phyloP scores from a whole-genome alignment of 2,113 vertebrate species.

The Podilymbus podiceps region DNA sequence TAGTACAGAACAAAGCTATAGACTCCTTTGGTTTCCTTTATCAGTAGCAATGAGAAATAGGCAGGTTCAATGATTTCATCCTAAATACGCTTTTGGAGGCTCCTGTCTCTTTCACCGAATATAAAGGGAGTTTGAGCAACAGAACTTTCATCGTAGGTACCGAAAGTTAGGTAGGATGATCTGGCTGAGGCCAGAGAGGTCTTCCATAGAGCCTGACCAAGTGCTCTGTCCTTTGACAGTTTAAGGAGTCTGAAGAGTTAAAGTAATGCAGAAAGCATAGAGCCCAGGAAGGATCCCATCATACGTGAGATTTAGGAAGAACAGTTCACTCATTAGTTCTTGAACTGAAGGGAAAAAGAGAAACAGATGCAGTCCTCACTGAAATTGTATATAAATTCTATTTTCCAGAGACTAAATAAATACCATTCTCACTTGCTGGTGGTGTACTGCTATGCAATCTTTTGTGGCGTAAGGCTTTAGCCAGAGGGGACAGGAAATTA shows the following conservation, averaged over 20 bases:
- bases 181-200: not conserved
- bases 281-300: not conserved
- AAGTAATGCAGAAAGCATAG: not conserved
- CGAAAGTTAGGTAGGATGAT: not conserved
- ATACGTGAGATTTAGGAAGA: not conserved
- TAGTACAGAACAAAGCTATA: not conserved
- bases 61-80: not conserved
- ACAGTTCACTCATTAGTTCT: not conserved
- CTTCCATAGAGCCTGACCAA: not conserved
- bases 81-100: not conserved
- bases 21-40: not conserved
- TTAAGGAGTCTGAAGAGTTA: not conserved
- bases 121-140: not conserved
- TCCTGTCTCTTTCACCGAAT: not conserved
- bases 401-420: not conserved
- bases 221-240: not conserved
- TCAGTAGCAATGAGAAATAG: not conserved
- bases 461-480: not conserved
- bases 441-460: not conserved
- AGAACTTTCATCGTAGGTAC: not conserved
- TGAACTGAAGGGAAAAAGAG: not conserved
- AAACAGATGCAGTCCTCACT: not conserved
- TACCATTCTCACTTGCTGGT: not conserved
- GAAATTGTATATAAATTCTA: not conserved
- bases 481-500: slow-evolving; percentile 24